These are phyloP conservation scores for Lissocephala sabroskyi DNA, from an alignment of 2,888 invertebrate genomes.

Conservation along the genomic window DNA sequence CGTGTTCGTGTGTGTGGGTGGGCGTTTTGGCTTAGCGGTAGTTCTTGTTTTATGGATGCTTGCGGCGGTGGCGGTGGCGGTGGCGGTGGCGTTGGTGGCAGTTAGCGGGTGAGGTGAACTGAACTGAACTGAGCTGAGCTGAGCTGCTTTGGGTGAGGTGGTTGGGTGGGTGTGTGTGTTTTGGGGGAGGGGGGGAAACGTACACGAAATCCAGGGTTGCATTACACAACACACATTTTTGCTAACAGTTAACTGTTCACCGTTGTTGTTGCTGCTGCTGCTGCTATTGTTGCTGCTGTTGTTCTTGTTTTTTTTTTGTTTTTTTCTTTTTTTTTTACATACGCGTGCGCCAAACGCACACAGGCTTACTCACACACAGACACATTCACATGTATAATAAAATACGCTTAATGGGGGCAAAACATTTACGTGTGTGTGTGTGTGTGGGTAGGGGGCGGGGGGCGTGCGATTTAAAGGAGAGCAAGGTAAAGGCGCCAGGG, in stretches of 20 bases:
- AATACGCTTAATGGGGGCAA: conserved; percentile 54
- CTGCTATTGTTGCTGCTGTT: conserved; percentile 17
- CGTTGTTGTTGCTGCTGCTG: conserved; percentile 7
- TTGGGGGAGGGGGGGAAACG: conserved; percentile 67
- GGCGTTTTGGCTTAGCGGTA: neutral
- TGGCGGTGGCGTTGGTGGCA: neutral
- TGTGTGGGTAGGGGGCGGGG: conserved; percentile 1
- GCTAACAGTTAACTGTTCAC: conserved; percentile 3
- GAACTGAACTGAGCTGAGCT: neutral
- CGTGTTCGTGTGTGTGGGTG: conserved; percentile 14
- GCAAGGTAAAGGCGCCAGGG: neutral
- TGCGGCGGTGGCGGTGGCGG: neutral
- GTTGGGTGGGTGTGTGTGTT: conserved; percentile 33
- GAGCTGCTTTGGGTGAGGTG: no score
- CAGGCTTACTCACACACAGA: conserved; percentile 11
- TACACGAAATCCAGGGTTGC: conserved; percentile 71
- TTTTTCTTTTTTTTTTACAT: conserved; percentile 28
- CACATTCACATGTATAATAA: conserved; percentile 35
- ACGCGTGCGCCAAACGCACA: conserved; percentile 62
- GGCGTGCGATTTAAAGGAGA: neutral
- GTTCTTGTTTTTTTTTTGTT: conserved; percentile 22
- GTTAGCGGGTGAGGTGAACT: conserved; percentile 1
- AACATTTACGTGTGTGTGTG: conserved; percentile 38
- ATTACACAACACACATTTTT: conserved; percentile 69
- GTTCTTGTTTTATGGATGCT: neutral